Conservation (phyloP, 2,888 invertebrate genomes). For the Scelioninae gen. 1 region DNA sequence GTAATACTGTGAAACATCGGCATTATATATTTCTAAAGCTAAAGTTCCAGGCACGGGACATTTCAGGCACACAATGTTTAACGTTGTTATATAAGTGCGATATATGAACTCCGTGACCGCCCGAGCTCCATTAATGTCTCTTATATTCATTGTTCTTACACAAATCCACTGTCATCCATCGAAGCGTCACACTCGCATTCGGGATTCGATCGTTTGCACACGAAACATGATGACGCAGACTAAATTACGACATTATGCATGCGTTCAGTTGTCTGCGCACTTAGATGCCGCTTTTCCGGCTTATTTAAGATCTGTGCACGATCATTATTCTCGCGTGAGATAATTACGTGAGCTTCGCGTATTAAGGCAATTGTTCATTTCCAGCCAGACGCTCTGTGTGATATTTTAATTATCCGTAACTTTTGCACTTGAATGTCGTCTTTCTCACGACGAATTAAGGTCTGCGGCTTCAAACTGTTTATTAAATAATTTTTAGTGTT, state of each 20-base stretch:
- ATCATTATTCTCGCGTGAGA: slow-evolving; percentile 53
- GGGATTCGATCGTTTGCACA: slow-evolving; percentile 52
- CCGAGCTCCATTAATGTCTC: slow-evolving; percentile 40
- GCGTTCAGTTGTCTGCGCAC: slow-evolving; percentile 43
- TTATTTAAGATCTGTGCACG: slow-evolving; percentile 54
- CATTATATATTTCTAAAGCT: no score
- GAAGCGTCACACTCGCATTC: slow-evolving; percentile 30
- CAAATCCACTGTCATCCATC: slow-evolving; percentile 48
- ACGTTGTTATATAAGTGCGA: slow-evolving; percentile 53
- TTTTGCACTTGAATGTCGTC: no score
- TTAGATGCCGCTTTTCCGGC: slow-evolving; percentile 57
- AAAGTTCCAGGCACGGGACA: no score
- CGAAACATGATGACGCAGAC: slow-evolving; percentile 38
- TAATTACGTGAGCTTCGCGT: slow-evolving; percentile 51
- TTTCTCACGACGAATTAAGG: no score
- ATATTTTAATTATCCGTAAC: slow-evolving; percentile 56
- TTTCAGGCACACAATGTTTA: no score
- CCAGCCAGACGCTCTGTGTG: no score
- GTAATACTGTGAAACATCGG: slow-evolving; percentile 38
- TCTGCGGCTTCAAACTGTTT: no score
- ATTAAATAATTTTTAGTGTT: no score
- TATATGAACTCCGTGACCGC: slow-evolving; percentile 51
- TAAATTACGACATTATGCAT: slow-evolving; percentile 57
- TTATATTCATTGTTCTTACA: slow-evolving; percentile 55
- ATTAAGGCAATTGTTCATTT: slow-evolving; percentile 55